Evolutionary conservation across 2,113 vertebrate genomes (phyloP).

Genomic region (Gila orcuttii): DNA sequence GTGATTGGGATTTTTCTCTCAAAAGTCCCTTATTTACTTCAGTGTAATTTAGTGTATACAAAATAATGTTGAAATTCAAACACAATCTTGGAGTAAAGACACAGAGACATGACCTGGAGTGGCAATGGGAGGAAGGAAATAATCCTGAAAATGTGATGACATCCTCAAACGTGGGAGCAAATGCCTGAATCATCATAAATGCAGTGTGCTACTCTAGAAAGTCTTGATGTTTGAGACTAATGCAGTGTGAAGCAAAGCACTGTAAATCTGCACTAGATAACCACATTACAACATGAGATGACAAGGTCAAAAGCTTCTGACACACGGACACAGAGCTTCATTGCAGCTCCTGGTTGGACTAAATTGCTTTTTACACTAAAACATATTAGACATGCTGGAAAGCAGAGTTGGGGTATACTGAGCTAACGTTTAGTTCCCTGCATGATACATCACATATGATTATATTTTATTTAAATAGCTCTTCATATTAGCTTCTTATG

Average conservation of each 20-base stretch:
- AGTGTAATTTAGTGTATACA: not conserved
- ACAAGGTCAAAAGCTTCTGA: slow-evolving; percentile 39
- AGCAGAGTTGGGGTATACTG: not conserved
- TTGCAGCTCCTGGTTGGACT: not conserved
- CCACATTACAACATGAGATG: not conserved
- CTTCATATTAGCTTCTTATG: too few species aligned
- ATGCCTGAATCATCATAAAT: slow-evolving; percentile 46
- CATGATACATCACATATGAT: too few species aligned
- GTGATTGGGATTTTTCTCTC: not conserved
- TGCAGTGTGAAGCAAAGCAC: slow-evolving; percentile 31
- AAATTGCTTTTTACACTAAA: slow-evolving; percentile 7
- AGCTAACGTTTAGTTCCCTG: not conserved
- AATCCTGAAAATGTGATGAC: slow-evolving; percentile 40
- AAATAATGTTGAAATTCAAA: not conserved
- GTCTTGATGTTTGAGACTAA: slow-evolving; percentile 49
- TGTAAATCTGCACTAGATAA: slow-evolving; percentile 40
- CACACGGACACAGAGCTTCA: not conserved
- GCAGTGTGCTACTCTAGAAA: slow-evolving; percentile 25
- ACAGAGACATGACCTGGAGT: not conserved
- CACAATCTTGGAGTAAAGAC: not conserved
- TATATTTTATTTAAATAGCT: too few species aligned
- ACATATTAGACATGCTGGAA: not conserved
- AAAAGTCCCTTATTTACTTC: not conserved
- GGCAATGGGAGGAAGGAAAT: not conserved
- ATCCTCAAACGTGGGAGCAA: slow-evolving; percentile 17